Evolutionary conservation across 2,113 vertebrate species (phyloP), one percentile per base, ranked within the genome.

Genomic region (Glaucomys volans): DNA sequence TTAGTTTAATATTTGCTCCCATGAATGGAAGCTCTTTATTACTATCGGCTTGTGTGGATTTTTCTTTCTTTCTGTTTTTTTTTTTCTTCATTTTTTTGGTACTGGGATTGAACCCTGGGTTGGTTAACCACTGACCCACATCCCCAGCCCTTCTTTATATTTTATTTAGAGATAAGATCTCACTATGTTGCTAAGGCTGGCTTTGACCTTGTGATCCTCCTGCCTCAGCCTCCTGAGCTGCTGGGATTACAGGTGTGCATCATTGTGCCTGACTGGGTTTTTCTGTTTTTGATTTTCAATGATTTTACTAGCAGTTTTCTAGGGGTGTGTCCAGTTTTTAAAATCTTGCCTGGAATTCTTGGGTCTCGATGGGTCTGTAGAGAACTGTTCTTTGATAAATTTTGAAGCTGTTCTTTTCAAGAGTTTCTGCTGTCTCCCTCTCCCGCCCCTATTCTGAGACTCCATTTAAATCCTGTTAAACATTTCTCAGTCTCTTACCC

Each of bases 1-100:
- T 81, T 37, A 89, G n/a, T 64, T 95, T 91, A 72, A 37, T 62
- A n/a, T 59, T 83, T 93, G 42, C 13, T 95, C n/a, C 52, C 10
- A n/a, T 82, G 67, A 67, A 26, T 89, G 35, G 8, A 76, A 37
- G 74, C 47, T 92, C 86, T 64, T 32, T 64, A 66, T 69, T 47
- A 59, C 11, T 69, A 52, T 2, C 90, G 37, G 54, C 12, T 89
- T 94, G 64, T 79, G 42, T 67, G 52, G 44, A 47, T 47, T 47
- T 47, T 47, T 47, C 44, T 47, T 47, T 47, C 44, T 47, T 47
- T 47, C 44, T 47, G 7, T 47, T 1, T 47, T 47, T 47, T 8
- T 44, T 44, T 44, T 44, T 8, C 9, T 47, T 47, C 9, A 8
- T 47, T 47, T 47, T 47, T 1, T 47, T 47, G 44, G 44, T 47